Conservation (phyloP, 2,113 vertebrate species). For the Montifringilla adamsi region DNA sequence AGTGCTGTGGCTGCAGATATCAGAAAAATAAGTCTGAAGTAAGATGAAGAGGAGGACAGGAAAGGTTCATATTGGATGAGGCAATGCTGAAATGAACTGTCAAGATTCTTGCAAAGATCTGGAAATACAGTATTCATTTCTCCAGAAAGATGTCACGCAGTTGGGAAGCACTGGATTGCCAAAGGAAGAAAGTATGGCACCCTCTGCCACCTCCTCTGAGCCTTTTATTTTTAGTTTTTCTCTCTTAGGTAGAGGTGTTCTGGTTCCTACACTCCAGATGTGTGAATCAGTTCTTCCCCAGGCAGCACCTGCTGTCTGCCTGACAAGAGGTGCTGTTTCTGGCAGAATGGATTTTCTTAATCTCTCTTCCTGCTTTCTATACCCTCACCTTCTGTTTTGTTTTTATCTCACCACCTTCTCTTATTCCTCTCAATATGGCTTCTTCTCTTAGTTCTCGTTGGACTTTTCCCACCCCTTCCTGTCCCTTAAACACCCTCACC, state of each 20-base stretch:
- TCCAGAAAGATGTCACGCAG: neutral
- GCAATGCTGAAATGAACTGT: neutral
- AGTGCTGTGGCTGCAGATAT: neutral
- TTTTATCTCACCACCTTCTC: neutral
- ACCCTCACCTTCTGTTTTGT: slow-evolving; percentile 37
- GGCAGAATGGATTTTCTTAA: slow-evolving; percentile 60
- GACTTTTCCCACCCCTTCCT: neutral
- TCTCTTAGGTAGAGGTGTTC: slow-evolving; percentile 15
- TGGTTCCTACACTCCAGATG: slow-evolving; percentile 28
- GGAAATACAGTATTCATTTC: neutral
- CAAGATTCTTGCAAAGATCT: neutral
- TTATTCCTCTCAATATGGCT: neutral
- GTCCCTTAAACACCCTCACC: neutral
- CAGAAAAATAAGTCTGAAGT: neutral
- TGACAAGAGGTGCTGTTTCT: slow-evolving; percentile 54
- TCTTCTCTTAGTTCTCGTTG: neutral
- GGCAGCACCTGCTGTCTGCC: slow-evolving; percentile 58
- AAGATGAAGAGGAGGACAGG: neutral
- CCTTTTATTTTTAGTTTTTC: slow-evolving; percentile 16
- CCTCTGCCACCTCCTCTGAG: neutral
- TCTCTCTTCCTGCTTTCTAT: slow-evolving; percentile 17
- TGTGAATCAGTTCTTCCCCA: slow-evolving; percentile 52
- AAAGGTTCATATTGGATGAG: neutral
- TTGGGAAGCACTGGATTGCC: neutral
- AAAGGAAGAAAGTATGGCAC: neutral